Percentiles rank a stretch among this genome's conserved stretches.
phyloP scores from a whole-genome alignment of 2,113 vertebrate species.

The zebrafish (Danio rerio) region DNA sequence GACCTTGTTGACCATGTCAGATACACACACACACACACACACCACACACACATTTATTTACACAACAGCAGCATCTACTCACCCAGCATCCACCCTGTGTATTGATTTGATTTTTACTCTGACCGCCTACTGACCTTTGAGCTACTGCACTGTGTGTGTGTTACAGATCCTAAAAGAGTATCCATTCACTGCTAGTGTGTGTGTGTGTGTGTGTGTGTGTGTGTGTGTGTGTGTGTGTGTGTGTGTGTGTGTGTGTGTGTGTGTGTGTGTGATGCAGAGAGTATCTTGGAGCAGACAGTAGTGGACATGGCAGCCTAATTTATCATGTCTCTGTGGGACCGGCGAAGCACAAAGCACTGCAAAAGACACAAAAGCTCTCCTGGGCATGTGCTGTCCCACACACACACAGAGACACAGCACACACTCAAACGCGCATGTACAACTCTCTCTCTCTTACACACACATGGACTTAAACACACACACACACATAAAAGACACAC shows the following conservation, averaged over 20 bases:
- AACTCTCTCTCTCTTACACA: too few relatives aligned
- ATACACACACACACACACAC: constrained; percentile 2
- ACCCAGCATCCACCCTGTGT: not conserved
- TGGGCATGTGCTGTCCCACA: constrained; percentile 19
- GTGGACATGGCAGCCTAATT: constrained; percentile 46
- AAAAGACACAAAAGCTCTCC: constrained; percentile 49
- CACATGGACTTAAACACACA: too few relatives aligned
- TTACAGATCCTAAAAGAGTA: not conserved
- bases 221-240: not conserved
- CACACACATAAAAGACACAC: too few relatives aligned
- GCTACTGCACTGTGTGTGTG: constrained; percentile 28
- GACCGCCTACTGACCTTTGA: constrained; percentile 39
- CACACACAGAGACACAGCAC: constrained; percentile 19
- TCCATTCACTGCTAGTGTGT: not conserved
- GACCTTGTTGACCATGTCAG: not conserved
- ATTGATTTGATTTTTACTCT: constrained; percentile 43
- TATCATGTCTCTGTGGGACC: constrained; percentile 30
- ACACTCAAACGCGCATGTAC: constrained; percentile 11
- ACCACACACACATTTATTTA: constrained; percentile 4
- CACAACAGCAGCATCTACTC: constrained; percentile 2
- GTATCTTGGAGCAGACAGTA: constrained; percentile 35
- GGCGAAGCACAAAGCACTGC: constrained; percentile 27
- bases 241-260: too few relatives aligned
- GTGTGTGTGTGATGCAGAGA: not conserved
- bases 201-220: constrained; percentile 41